Base-by-base conservation (phyloP, 2,888 invertebrate species). In the Tachina fera region DNA sequence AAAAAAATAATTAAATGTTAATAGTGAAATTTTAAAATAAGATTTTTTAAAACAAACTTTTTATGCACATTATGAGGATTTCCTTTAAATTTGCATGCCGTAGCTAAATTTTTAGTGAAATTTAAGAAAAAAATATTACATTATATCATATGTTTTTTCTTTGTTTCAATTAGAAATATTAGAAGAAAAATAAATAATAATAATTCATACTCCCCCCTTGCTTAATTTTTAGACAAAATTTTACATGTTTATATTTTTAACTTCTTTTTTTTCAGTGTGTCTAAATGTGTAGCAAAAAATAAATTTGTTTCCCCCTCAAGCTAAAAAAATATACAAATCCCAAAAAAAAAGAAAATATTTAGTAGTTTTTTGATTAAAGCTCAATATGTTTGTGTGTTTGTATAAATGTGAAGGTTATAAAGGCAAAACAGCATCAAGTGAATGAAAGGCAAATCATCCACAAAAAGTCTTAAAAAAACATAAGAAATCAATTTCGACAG, bases 181-280 rank as follows among this genome's bases (percentile, higher is more conserved):
- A 0, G 6, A 31, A 31, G 6, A 31, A 31, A 31, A 22, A 22
- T 2, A 22, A 22, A 22, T 22, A 22, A 22, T 22, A 22, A 31
- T 31, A 31, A 31, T 31, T 4, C 31, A 31, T 31, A 31, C 4
- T 39, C 63, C 71, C 71, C 63, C 47, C n/a, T 71, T 16, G 56
- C 39, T 61, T 75, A 63, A 61, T 70, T 74, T n/a, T 68, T n/a
- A 51, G 67, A 22, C 67, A 61, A 70, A 68, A 70, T 68, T 75
- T 74, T 82, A 78, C 68, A 67, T 80, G 77, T 86, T 79, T 5
- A 61, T 81, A 80, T 84, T 85, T 75, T 56, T 3, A 84, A 80
- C 70, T 86, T 82, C 75, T 76, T 86, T 87, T 84, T 86, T 87
- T 87, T 87, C 86, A 80, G 86, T 86, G 87, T 87, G 61, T 87